These are phyloP conservation scores for Rhizomys pruinosus DNA, from an alignment of 2,113 vertebrate genomes.

Conservation along the genomic window DNA sequence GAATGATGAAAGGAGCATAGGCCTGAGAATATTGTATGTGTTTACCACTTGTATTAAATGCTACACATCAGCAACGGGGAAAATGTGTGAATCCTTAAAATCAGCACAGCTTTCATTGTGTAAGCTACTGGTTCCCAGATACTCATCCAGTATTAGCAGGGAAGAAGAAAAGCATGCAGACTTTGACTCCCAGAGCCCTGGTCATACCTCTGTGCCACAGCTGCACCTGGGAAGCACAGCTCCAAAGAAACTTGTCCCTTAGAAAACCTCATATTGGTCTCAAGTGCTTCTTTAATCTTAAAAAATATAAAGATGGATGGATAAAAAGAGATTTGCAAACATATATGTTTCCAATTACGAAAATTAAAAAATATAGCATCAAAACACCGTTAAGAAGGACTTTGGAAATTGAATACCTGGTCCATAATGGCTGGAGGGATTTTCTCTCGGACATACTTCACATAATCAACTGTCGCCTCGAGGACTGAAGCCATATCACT, in stretches of 20 bases:
- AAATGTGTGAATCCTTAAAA: not conserved
- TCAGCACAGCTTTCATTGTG: not conserved
- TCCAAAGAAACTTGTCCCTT: slow-evolving; percentile 41
- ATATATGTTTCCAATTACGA: not conserved
- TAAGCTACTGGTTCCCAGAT: not conserved
- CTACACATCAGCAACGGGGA: not conserved
- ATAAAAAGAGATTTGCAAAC: not conserved
- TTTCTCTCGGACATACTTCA: slow-evolving; percentile 54
- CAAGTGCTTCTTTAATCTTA: slow-evolving; percentile 68
- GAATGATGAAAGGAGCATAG: not conserved
- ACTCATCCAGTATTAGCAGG: not conserved
- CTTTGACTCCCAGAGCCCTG: not conserved
- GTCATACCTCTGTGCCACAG: slow-evolving; percentile 44
- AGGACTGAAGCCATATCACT: slow-evolving; percentile 72
- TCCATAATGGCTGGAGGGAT: slow-evolving; percentile 63
- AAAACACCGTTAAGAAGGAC: not conserved
- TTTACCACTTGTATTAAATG: not conserved
- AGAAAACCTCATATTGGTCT: slow-evolving; percentile 63
- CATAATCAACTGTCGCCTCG: slow-evolving; percentile 75
- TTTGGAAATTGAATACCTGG: slow-evolving; percentile 65
- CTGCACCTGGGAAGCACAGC: not conserved
- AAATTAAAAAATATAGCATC: not conserved
- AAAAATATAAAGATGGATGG: not conserved
- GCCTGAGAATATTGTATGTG: not conserved
- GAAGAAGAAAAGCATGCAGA: not conserved